Evolutionary conservation across 2,113 vertebrate genomes (phyloP).

Genomic region (Neopipo cinnamomea): DNA sequence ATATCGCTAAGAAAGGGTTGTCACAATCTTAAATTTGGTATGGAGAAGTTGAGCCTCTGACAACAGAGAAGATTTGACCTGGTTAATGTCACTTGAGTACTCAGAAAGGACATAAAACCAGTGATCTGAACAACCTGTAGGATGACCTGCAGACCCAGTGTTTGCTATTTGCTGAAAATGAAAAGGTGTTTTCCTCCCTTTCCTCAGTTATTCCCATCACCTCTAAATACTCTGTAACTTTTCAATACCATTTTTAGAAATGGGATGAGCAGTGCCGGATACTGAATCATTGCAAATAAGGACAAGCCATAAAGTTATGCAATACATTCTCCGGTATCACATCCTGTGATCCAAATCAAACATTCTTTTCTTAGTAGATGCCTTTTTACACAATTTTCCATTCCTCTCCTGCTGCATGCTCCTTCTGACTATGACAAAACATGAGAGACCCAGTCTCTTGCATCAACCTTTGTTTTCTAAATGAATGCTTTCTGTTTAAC

Average conservation of each 20-base stretch:
- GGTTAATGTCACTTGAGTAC: background rate
- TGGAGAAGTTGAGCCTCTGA: background rate
- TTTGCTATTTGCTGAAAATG: background rate
- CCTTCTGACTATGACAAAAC: slow-evolving; percentile 40
- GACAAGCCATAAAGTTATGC: slow-evolving; percentile 68
- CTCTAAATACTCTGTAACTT: slow-evolving; percentile 34
- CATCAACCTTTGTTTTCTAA: slow-evolving; percentile 48
- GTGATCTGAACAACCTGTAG: background rate
- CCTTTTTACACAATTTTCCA: slow-evolving; percentile 65
- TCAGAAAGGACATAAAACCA: background rate
- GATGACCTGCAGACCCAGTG: background rate
- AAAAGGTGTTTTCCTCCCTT: slow-evolving; percentile 38
- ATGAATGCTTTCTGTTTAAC: slow-evolving; percentile 42
- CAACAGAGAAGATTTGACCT: background rate
- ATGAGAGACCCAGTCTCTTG: slow-evolving; percentile 20
- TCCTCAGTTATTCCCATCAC: slow-evolving; percentile 30
- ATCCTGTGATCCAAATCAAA: slow-evolving; percentile 71
- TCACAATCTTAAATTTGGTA: background rate
- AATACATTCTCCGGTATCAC: slow-evolving; percentile 62
- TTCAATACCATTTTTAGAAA: slow-evolving; percentile 68
- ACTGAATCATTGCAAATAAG: slow-evolving; percentile 69
- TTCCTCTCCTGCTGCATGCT: slow-evolving; percentile 20
- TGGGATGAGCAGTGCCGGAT: slow-evolving; percentile 60
- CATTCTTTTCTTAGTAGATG: slow-evolving; percentile 68
- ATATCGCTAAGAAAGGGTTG: background rate